Base-by-base conservation (phyloP, 2,113 vertebrate species). In the Speoplatyrhinus poulsoni region DNA sequence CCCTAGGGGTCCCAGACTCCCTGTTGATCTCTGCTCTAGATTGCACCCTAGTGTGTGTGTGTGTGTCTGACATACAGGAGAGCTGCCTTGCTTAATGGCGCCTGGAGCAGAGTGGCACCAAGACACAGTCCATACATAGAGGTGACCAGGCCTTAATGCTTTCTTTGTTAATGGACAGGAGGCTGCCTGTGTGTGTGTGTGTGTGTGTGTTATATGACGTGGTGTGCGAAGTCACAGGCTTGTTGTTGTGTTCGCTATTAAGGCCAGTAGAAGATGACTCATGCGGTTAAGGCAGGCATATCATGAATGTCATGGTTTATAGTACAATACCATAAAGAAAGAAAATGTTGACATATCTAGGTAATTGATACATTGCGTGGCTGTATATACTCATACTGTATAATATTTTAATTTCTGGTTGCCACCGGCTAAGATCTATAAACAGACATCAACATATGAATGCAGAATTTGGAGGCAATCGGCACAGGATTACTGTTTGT, bases 101-200 rank as follows among this genome's bases (percentile, higher is more conserved):
- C 49, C 64, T 19, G 46, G 76, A 53, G 65, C 33, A 47, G 66
- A 55, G 70, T 78, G 82, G 67, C 75, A 85, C 84, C 77, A 64
- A 80, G 65, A 81, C 52, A 67, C 75, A 26, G 26, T 62, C 69
- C 41, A 60, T 61, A 61, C 68, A 9, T 62, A 55, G 68, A n/a
- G 32, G 52, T 62, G 70, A 13, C 33, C 49, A 9, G 9, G 54
- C 60, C 41, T 82, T 75, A 89, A 89, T 70, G 75, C 67, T 47
- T 77, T 69, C 77, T 87, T 85, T 91, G 87, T 91, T 75, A 61
- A 65, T 46, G 64, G 67, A 70, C 11, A n/a, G 12, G 11, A 49
- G 12, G 19, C 47, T 50, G 61, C 12, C 1, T 15, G 10, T 41
- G 41, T 46, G 59, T 17, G n/a, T 56, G 52, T 54, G 49, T 54